Evolutionary conservation across 2,113 vertebrate genomes (phyloP).

Genomic region (Microtus richardsoni): DNA sequence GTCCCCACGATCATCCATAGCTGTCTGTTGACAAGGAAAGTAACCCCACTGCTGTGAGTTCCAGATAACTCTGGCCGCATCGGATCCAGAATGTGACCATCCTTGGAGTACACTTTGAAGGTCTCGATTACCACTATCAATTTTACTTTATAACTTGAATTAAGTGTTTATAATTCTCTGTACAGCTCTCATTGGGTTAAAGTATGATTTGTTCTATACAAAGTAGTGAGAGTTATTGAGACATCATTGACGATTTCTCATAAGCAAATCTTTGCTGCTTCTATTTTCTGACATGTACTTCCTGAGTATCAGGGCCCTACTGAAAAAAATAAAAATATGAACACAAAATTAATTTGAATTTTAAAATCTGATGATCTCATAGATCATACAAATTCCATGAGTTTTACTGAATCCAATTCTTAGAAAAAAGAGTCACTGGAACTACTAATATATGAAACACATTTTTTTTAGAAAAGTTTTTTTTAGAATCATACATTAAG

Average conservation of each 20-base stretch:
- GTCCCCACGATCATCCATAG: background rate
- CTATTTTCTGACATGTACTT: background rate
- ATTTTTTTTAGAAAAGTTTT: constrained; percentile 20
- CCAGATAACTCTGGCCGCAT: background rate
- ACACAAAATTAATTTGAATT: background rate
- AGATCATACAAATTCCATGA: background rate
- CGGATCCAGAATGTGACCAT: background rate
- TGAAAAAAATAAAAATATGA: constrained; percentile 18
- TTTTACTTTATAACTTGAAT: constrained; percentile 55
- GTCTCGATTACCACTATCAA: constrained; percentile 35
- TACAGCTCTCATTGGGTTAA: constrained; percentile 26
- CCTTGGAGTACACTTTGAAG: constrained; percentile 32
- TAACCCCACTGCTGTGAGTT: background rate
- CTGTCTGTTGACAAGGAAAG: background rate
- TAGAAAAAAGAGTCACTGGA: background rate
- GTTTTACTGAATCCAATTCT: constrained; percentile 14
- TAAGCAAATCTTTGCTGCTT: background rate
- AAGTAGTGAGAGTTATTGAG: background rate
- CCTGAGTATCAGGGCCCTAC: too few species aligned
- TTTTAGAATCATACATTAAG: constrained; percentile 12
- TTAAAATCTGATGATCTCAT: constrained; percentile 2
- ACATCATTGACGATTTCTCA: background rate
- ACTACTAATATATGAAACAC: constrained; percentile 24
- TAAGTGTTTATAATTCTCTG: constrained; percentile 40
- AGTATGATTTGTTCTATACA: constrained; percentile 5